Percentiles rank a stretch among this genome's conserved stretches.
Conservation (phyloP, 2,888 invertebrate genomes). For the Dryocosmus kuriphilus region DNA sequence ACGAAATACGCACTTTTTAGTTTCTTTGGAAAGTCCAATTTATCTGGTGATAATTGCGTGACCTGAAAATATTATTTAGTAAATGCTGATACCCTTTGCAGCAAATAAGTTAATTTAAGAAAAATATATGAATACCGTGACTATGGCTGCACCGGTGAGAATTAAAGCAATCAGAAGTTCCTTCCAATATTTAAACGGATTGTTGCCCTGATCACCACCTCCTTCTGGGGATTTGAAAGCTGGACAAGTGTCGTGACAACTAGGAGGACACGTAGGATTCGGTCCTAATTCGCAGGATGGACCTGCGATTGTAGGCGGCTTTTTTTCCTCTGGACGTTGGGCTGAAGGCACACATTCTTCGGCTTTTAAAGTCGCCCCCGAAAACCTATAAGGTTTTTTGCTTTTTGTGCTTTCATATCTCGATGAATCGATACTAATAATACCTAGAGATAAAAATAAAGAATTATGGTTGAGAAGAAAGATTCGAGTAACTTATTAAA, state of each 20-base stretch:
- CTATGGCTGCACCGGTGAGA: slow-evolving; percentile 69
- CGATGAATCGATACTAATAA: slow-evolving; percentile 59
- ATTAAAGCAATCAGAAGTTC: slow-evolving; percentile 69
- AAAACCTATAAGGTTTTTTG: slow-evolving; percentile 60
- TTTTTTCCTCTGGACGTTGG: slow-evolving; percentile 41
- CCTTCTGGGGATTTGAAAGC: slow-evolving; percentile 50
- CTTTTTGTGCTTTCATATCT: slow-evolving; percentile 59
- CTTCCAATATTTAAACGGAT: slow-evolving; percentile 68
- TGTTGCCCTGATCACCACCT: slow-evolving; percentile 46
- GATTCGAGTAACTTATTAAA: slow-evolving; percentile 27
- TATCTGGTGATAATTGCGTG: neutral
- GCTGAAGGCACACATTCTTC: slow-evolving; percentile 68
- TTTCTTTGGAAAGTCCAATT: slow-evolving; percentile 22
- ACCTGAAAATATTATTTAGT: slow-evolving; percentile 20
- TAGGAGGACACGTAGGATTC: slow-evolving; percentile 64
- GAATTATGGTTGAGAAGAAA: slow-evolving; percentile 34
- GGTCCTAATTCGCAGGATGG: slow-evolving; percentile 62
- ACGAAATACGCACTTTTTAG: slow-evolving; percentile 46
- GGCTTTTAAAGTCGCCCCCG: slow-evolving; percentile 67
- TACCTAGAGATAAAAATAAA: slow-evolving; percentile 55
- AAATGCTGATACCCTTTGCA: neutral
- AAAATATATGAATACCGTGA: slow-evolving; percentile 59
- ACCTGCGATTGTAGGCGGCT: slow-evolving; percentile 49
- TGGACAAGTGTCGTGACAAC: slow-evolving; percentile 65
- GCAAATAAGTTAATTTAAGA: neutral